These are phyloP conservation scores for Sisyra terminalis DNA, from an alignment of 2,888 invertebrate species.

Conservation along the genomic window DNA sequence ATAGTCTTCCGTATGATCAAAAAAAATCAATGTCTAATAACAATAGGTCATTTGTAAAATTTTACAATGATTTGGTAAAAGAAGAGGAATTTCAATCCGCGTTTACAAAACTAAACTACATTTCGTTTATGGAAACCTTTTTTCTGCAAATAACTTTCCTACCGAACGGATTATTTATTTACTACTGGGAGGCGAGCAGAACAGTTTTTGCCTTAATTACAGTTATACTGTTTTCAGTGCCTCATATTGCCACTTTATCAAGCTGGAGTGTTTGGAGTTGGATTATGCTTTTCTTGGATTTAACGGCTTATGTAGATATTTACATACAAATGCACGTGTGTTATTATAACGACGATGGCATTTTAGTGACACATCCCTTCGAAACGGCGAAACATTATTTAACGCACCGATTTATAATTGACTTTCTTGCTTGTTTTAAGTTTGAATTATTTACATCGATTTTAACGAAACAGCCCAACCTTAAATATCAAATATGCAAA, in stretches of 20 bases:
- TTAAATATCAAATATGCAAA: constrained; percentile 17
- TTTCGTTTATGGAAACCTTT: not conserved
- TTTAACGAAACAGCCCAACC: constrained; percentile 21
- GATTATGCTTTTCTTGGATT: constrained; percentile 16
- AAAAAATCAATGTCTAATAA: not conserved
- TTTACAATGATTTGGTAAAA: not conserved
- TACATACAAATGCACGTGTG: constrained; percentile 31
- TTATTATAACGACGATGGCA: constrained; percentile 29
- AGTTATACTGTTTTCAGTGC: not conserved
- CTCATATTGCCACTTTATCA: not conserved
- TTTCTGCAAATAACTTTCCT: not conserved
- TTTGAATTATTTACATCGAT: constrained; percentile 18
- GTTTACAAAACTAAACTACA: not conserved
- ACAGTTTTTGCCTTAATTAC: not conserved
- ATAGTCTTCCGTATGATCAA: not conserved
- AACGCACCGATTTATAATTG: constrained; percentile 26
- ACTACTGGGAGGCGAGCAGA: not conserved
- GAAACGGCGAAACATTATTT: constrained; percentile 27
- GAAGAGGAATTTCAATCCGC: not conserved
- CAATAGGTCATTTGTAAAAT: not conserved
- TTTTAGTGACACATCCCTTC: constrained; percentile 31
- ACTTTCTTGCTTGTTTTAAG: constrained; percentile 28
- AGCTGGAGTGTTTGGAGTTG: constrained; percentile 18
- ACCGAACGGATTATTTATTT: not conserved
- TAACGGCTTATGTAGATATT: constrained; percentile 24